Conservation (phyloP, 1,140 invertebrate genomes). For the Vollenhovia emeryi region DNA sequence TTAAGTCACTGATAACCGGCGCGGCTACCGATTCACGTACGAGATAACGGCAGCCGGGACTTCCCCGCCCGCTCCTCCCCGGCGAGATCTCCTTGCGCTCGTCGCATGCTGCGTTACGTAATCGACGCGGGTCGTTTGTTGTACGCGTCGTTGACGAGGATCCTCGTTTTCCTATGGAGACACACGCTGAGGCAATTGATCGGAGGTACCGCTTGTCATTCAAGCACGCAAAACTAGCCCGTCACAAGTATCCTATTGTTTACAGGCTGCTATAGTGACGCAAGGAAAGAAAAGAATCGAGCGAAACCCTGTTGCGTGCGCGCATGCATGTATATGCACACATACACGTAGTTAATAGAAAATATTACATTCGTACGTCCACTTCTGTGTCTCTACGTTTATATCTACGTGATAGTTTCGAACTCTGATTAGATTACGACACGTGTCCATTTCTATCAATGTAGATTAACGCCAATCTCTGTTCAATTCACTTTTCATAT, state of each 20-base stretch:
- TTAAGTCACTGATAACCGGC: neutral
- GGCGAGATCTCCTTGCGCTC: neutral
- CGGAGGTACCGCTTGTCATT: neutral
- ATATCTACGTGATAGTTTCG: neutral
- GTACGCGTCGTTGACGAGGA: neutral
- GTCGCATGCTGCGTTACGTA: constrained; percentile 12
- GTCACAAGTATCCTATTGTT: neutral
- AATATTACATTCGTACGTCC: neutral
- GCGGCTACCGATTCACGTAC: neutral
- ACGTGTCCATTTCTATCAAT: no score
- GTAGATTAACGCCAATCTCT: no score
- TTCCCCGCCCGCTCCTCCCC: neutral
- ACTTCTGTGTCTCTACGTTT: neutral
- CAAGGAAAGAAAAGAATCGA: neutral
- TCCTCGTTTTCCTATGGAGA: neutral
- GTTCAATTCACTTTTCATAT: no score
- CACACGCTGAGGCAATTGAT: neutral
- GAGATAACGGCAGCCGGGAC: neutral
- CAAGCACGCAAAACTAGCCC: neutral
- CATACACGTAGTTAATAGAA: neutral
- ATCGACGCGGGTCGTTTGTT: neutral
- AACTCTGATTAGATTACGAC: neutral
- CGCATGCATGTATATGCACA: neutral
- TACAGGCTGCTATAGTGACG: neutral
- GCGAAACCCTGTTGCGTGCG: no score